These are phyloP conservation scores for Eubucco bourcierii DNA, from an alignment of 2,113 vertebrate species.

Conservation along the genomic window DNA sequence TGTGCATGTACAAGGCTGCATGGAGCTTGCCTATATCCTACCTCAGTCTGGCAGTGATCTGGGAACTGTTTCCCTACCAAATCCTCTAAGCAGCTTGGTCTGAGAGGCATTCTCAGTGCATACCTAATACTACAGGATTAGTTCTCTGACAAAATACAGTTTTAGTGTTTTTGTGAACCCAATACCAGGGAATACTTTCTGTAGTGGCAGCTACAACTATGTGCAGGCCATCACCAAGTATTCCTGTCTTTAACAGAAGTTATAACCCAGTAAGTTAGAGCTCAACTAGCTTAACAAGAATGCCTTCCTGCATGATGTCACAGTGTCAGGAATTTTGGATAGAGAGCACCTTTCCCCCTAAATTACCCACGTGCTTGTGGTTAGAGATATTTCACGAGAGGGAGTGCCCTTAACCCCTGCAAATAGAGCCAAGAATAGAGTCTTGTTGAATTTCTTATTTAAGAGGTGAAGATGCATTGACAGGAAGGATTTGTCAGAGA, in stretches of 20 bases:
- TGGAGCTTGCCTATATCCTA: not conserved
- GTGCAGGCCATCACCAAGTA: not conserved
- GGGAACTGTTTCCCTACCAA: not conserved
- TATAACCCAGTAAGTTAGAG: not conserved
- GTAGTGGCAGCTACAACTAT: not conserved
- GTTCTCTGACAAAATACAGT: not conserved
- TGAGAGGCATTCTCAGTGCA: not conserved
- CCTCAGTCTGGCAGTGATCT: not conserved
- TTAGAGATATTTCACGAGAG: not conserved
- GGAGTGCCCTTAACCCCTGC: not conserved
- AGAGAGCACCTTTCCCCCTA: not conserved
- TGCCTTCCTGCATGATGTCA: not conserved
- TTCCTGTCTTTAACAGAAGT: not conserved
- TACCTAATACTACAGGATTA: constrained; percentile 16
- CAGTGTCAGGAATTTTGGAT: not conserved
- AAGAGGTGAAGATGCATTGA: not conserved
- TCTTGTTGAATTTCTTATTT: not conserved
- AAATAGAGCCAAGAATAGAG: not conserved
- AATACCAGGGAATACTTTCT: not conserved
- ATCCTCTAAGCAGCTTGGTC: constrained; percentile 42
- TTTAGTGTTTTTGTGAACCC: not conserved
- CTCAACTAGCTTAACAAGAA: not conserved
- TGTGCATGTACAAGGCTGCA: not conserved
- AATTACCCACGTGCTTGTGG: not conserved
- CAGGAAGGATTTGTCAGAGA: not conserved